phyloP scores from a whole-genome alignment of 2,113 vertebrate genomes.

The Phylloscopus trochiloides region DNA sequence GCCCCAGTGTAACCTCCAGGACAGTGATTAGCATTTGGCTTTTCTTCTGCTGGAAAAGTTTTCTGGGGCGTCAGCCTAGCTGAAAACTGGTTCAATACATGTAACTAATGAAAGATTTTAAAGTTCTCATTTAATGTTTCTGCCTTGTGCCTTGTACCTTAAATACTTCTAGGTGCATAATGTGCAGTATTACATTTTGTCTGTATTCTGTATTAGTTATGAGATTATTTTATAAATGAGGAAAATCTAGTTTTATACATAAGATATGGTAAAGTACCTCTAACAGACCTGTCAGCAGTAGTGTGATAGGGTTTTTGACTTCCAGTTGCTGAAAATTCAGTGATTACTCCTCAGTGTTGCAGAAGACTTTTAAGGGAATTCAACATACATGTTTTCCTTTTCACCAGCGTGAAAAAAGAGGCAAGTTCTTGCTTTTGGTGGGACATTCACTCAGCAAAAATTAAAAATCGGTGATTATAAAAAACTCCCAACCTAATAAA shows the following conservation, averaged over 20 bases:
- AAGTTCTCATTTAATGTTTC: not conserved
- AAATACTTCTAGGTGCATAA: not conserved
- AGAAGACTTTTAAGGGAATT: not conserved
- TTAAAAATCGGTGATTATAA: not conserved
- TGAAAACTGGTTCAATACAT: not conserved
- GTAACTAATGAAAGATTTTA: not conserved
- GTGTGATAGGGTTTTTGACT: not conserved
- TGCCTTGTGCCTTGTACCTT: not conserved
- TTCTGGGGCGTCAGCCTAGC: not conserved
- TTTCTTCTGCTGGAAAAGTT: slow-evolving; percentile 42
- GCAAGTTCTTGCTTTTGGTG: not conserved
- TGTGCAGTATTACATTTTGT: not conserved
- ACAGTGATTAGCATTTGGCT: slow-evolving; percentile 5
- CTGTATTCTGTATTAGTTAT: not conserved
- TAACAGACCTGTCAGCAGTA: not conserved
- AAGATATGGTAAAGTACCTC: not conserved
- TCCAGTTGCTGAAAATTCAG: not conserved
- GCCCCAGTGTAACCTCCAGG: slow-evolving; percentile 11
- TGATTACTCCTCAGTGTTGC: not conserved
- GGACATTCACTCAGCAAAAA: not conserved
- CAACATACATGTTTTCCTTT: not conserved
- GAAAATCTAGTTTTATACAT: not conserved
- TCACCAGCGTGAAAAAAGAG: not conserved
- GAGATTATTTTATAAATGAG: not conserved
- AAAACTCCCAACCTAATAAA: not conserved